phyloP scores from a whole-genome alignment of 2,888 invertebrate genomes.

The Chironomus riparius region DNA sequence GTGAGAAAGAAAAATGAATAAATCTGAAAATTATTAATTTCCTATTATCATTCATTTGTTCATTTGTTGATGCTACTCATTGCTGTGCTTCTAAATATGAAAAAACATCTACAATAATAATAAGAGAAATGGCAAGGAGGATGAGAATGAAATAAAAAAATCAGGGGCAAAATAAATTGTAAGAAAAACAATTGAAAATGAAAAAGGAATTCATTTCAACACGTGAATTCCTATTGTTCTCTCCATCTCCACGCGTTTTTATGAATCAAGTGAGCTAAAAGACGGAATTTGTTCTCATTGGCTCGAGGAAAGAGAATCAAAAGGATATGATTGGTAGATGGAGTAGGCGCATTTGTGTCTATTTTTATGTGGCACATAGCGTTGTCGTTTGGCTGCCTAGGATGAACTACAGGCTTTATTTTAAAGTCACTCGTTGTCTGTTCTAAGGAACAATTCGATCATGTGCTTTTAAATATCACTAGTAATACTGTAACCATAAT shows the following conservation, averaged over 20 bases:
- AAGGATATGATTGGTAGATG: no score
- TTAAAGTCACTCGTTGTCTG: no score
- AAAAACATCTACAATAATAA: not conserved
- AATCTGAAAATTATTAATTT: conserved; percentile 23
- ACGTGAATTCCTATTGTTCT: conserved; percentile 26
- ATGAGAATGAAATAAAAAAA: not conserved
- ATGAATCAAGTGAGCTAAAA: not conserved
- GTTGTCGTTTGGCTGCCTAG: no score
- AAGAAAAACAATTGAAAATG: not conserved
- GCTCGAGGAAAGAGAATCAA: not conserved
- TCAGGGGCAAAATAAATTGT: not conserved
- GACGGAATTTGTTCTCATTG: not conserved
- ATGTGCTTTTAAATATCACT: no score
- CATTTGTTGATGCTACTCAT: not conserved
- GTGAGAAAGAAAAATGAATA: not conserved
- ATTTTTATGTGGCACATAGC: no score
- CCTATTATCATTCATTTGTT: conserved; percentile 24
- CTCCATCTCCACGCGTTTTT: conserved; percentile 1
- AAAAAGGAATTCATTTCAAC: conserved; percentile 6
- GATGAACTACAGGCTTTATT: no score
- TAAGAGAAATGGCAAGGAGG: not conserved
- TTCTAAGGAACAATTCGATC: no score
- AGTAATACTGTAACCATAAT: no score
- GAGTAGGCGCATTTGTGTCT: no score
- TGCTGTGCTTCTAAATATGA: not conserved